Base-by-base conservation (phyloP, 2,113 vertebrate species). In the Cebidichthys violaceus region DNA sequence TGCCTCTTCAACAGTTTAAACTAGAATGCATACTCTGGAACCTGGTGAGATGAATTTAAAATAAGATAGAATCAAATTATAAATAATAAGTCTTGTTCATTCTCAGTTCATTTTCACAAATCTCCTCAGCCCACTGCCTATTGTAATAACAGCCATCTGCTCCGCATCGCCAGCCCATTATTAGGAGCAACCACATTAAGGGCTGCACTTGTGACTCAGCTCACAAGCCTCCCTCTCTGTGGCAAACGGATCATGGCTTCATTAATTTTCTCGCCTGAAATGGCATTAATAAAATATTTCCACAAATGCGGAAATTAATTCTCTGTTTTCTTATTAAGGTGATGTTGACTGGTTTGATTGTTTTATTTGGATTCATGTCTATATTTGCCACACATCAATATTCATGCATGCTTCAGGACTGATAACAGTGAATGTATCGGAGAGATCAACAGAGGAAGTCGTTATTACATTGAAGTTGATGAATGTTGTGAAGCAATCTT, bases 371-470 rank as follows among this genome's bases (percentile, higher is more conserved):
- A 60, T 61, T 69, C 22, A 39, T 60, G 17, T 77, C 76, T 86
- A 75, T 88, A 65, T 83, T 83, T 76, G 52, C 65, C 47, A 37
- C 29, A 24, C 50, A 82, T 79, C 6, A 55, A 70, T 88, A 78
- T 83, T 70, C 27, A 64, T 31, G 29, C 68, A 64, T 54, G 52
- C 55, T 29, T 75, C n/a, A 50, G 15, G 8, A 33, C 24, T 39
- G 6, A 43, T 33, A 2, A 20, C 50, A 33, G 65, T 45, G 9
- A 71, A 64, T 43, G 29, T 29, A 35, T 24, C 61, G 22, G 43
- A 15, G 0, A 47, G 47, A 2, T 50, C 6, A 11, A 27, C 2
- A 68, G 24, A 22, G 18, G 50, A 65, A 72, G n/a, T 62, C 20
- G 4, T 81, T n/a, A 27, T 60, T 69, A 18, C 29, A 9, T 4